These are phyloP conservation scores for Hypsopygia costalis DNA, from an alignment of 2,888 invertebrate genomes.

Conservation along the genomic window DNA sequence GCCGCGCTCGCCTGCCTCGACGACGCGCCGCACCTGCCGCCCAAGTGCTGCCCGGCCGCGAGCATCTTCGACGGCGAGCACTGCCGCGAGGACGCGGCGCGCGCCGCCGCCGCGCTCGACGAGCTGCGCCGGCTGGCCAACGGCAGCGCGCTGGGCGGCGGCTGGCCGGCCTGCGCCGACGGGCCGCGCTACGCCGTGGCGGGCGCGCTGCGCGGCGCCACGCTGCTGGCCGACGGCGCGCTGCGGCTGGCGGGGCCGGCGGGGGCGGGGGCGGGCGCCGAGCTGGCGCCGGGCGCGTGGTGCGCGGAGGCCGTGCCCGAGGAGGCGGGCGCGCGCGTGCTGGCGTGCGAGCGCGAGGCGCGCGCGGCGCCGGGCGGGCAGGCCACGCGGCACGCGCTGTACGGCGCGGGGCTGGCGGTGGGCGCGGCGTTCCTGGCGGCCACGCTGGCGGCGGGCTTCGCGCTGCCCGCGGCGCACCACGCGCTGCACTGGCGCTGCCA, in stretches of 20 bases:
- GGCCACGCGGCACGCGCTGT: constrained; percentile 84
- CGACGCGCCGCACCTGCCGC: constrained; percentile 53
- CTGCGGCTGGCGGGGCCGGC: constrained; percentile 59
- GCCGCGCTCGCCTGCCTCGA: constrained; percentile 83
- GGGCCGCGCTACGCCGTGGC: constrained; percentile 78
- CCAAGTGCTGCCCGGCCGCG: constrained; percentile 86
- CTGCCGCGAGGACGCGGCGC: constrained; percentile 56
- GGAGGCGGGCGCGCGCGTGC: constrained; percentile 40
- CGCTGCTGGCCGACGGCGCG: constrained; percentile 76
- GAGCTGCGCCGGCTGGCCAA: constrained; percentile 49
- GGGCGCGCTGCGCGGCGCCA: constrained; percentile 76
- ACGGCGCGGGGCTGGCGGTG: constrained; percentile 88
- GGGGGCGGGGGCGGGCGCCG: constrained; percentile 71
- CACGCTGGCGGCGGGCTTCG: constrained; percentile 88
- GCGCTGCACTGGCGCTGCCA: constrained; percentile 94
- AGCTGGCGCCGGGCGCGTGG: constrained; percentile 65
- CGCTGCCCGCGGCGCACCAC: constrained; percentile 91
- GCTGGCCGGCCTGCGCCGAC: constrained; percentile 78
- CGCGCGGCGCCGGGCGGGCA: constrained; percentile 64
- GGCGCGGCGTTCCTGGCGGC: constrained; percentile 91
- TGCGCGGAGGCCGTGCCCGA: constrained; percentile 75
- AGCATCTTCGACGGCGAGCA: constrained; percentile 80
- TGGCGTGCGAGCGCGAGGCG: constrained; percentile 78
- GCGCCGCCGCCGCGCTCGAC: constrained; percentile 45
- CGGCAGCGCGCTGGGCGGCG: constrained; percentile 59